A percentile compares a stretch with the other conserved stretches of the same genome.
phyloP scores from a whole-genome alignment of 1,140 invertebrate genomes.

The Colletes latitarsis region DNA sequence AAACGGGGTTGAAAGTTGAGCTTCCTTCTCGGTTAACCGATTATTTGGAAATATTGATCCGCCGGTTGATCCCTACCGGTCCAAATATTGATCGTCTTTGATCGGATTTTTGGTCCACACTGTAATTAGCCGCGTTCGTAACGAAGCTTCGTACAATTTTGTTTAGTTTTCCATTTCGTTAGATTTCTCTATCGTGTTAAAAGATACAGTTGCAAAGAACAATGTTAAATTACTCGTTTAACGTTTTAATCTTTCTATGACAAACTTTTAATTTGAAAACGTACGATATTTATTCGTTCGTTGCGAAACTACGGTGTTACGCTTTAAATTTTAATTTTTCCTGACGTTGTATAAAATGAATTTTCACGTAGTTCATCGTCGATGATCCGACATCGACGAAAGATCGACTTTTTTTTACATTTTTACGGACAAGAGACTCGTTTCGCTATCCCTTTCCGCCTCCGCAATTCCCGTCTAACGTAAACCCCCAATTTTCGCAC shows the following conservation, averaged over 20 bases:
- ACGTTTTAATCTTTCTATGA: too few relatives aligned
- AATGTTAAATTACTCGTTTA: too few relatives aligned
- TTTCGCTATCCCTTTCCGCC: constrained; percentile 75
- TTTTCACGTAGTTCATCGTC: neutral
- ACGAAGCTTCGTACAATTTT: too few relatives aligned
- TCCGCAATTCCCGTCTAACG: constrained; percentile 64
- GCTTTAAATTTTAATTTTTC: neutral
- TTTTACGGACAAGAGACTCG: constrained; percentile 71
- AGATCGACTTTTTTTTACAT: constrained; percentile 72
- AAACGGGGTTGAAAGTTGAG: constrained; percentile 66
- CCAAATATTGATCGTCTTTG: constrained; percentile 70
- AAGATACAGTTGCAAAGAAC: too few relatives aligned
- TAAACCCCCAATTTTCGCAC: constrained; percentile 76
- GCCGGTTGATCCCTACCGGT: constrained; percentile 58
- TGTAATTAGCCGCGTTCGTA: too few relatives aligned
- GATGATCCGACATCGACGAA: neutral
- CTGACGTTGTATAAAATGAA: neutral
- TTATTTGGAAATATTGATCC: constrained; percentile 75
- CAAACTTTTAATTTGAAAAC: too few relatives aligned
- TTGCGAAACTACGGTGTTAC: neutral
- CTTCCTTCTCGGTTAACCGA: constrained; percentile 57
- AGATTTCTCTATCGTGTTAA: too few relatives aligned
- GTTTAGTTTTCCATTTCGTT: too few relatives aligned
- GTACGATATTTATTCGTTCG: neutral
- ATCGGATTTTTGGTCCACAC: neutral